Percentiles rank a stretch among this genome's conserved stretches.
Evolutionary conservation across 1,140 invertebrate genomes (phyloP).

Genomic region (Drosophila busckii): DNA sequence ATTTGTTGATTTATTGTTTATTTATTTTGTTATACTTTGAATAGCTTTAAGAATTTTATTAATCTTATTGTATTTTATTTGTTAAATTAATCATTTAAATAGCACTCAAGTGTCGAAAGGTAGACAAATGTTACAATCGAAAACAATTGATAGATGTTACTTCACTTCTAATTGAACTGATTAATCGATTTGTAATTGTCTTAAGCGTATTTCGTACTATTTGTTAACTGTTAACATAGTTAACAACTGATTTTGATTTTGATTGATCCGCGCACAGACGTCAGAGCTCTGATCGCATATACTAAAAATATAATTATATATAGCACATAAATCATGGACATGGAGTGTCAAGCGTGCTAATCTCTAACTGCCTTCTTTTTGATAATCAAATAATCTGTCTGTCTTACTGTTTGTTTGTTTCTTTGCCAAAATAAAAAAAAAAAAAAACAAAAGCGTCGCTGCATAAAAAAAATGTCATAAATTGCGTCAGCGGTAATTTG

Average conservation of each 20-base stretch:
- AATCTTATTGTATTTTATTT: slow-evolving; percentile 1
- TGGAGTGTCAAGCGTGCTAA: slow-evolving; percentile 29
- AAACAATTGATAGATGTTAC: slow-evolving; percentile 22
- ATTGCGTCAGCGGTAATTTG: slow-evolving; percentile 7
- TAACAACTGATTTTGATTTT: no score
- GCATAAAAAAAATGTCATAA: background rate
- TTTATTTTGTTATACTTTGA: slow-evolving; percentile 23
- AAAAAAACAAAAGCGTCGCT: background rate
- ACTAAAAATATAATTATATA: no score
- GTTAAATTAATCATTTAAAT: slow-evolving; percentile 37
- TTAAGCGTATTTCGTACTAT: slow-evolving; percentile 16
- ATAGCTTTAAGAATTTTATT: slow-evolving; percentile 12
- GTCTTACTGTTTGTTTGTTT: no score
- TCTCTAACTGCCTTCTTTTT: slow-evolving; percentile 17
- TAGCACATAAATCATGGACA: slow-evolving; percentile 37
- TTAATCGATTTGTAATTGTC: slow-evolving; percentile 16
- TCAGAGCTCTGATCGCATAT: no score
- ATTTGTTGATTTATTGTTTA: no score
- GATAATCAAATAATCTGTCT: no score
- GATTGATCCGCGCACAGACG: slow-evolving; percentile 27
- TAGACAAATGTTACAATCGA: slow-evolving; percentile 7
- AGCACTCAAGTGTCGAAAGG: slow-evolving; percentile 37
- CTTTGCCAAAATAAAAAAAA: background rate
- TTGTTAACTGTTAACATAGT: no score
- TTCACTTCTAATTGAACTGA: slow-evolving; percentile 14